Conservation (phyloP, 2,888 invertebrate species). For the Lasioglossum figueresi region DNA sequence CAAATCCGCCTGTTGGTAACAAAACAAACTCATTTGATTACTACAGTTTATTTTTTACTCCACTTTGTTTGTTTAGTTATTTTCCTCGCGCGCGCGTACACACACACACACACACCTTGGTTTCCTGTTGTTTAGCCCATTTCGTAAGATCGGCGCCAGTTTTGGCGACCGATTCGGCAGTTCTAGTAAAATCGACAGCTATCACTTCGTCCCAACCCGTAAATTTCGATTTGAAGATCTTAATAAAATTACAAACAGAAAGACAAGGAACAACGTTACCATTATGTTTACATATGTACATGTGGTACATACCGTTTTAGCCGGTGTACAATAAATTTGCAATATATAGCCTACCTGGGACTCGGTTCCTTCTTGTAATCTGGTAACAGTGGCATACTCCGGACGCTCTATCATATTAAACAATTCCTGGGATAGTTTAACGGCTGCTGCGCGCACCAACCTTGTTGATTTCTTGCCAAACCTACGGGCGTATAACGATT, state of each 20-base stretch:
- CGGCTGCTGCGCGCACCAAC: conserved; percentile 96
- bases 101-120: conserved; percentile 86
- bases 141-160: conserved; percentile 98
- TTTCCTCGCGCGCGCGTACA: background rate
- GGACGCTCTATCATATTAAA: conserved; percentile 97
- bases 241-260: background rate
- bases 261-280: background rate
- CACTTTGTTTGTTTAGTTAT: background rate
- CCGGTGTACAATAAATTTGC: too few relatives aligned
- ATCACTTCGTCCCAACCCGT: conserved; percentile 99
- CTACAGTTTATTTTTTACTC: background rate
- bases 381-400: conserved; percentile 93
- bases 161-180: conserved; percentile 97
- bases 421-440: conserved; percentile 98
- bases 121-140: conserved; percentile 95
- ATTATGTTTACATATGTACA: conserved; percentile 4
- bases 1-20: conserved; percentile 90
- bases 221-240: conserved; percentile 98
- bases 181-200: conserved; percentile 99
- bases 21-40: background rate
- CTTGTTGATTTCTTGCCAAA: conserved; percentile 99
- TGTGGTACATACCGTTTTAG: too few relatives aligned
- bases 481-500: conserved; percentile 85
- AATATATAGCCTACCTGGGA: conserved; percentile 86
- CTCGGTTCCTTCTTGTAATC: conserved; percentile 96